Conservation (phyloP, 2,113 vertebrate genomes). For the Aphelocoma coerulescens region DNA sequence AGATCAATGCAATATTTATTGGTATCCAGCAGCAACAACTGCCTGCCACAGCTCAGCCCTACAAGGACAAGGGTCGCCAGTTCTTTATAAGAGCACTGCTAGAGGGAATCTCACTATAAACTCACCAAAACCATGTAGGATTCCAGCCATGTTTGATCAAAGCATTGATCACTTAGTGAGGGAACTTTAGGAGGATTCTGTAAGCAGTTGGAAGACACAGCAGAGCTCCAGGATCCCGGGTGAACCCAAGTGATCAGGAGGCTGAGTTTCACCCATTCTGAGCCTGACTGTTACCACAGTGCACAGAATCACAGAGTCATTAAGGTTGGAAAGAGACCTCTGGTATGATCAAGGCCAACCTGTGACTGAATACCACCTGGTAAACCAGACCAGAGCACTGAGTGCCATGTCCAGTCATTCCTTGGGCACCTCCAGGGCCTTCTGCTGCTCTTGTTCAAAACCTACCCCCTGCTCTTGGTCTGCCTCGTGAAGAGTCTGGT, state of each 20-base stretch:
- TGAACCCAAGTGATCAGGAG: neutral
- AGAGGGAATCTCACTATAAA: neutral
- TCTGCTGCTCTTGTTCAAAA: neutral
- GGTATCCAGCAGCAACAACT: neutral
- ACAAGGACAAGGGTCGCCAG: neutral
- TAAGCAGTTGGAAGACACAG: neutral
- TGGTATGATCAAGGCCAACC: neutral
- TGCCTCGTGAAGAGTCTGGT: neutral
- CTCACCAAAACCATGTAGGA: neutral
- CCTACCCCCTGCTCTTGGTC: neutral
- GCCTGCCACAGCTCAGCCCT: neutral
- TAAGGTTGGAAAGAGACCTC: neutral
- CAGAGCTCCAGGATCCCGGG: neutral
- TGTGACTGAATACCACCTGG: neutral
- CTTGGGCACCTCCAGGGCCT: neutral
- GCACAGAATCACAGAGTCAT: neutral
- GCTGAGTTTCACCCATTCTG: neutral
- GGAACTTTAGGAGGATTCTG: neutral
- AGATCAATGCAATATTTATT: neutral
- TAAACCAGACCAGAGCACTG: neutral
- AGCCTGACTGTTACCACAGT: neutral
- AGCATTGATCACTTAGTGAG: neutral
- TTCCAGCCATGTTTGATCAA: neutral
- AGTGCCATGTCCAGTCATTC: rapidly evolving
- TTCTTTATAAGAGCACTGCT: neutral